A percentile compares a stretch with the other conserved stretches of the same genome.
Evolutionary conservation across 2,113 vertebrate species (phyloP).

Genomic region (Sphyrna mokarran): DNA sequence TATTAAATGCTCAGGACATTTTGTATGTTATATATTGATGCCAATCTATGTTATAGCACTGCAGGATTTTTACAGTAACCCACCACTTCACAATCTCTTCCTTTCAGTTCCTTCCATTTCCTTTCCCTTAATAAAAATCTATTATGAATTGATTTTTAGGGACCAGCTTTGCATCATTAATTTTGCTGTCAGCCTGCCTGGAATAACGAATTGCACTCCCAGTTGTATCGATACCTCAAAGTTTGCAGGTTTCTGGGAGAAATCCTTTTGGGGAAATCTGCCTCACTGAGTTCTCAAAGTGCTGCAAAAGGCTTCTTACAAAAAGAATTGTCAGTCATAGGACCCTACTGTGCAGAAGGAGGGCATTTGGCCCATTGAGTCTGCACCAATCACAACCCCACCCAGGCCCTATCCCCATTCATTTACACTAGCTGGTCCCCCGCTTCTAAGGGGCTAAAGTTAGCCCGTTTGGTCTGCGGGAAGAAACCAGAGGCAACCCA

Average conservation of each 20-base stretch:
- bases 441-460: no score
- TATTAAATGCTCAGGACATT: not conserved
- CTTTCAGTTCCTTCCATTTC: not conserved
- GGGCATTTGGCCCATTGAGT: no score
- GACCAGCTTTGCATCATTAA: not conserved
- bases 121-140: not conserved
- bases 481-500: no score
- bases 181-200: not conserved
- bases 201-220: not conserved
- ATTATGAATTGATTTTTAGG: not conserved
- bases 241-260: not conserved
- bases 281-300: not conserved
- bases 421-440: no score
- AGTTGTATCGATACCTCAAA: not conserved
- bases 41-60: not conserved
- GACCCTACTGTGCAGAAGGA: no score
- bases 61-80: not conserved
- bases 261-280: not conserved
- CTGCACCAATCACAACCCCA: no score
- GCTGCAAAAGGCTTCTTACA: not conserved
- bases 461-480: no score
- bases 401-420: no score
- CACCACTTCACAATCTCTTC: not conserved
- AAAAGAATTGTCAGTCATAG: not conserved
- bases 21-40: not conserved